Evolutionary conservation across 2,113 vertebrate species (phyloP), one percentile per base, ranked within the genome.

Genomic region (Gnathonemus longibarbis): DNA sequence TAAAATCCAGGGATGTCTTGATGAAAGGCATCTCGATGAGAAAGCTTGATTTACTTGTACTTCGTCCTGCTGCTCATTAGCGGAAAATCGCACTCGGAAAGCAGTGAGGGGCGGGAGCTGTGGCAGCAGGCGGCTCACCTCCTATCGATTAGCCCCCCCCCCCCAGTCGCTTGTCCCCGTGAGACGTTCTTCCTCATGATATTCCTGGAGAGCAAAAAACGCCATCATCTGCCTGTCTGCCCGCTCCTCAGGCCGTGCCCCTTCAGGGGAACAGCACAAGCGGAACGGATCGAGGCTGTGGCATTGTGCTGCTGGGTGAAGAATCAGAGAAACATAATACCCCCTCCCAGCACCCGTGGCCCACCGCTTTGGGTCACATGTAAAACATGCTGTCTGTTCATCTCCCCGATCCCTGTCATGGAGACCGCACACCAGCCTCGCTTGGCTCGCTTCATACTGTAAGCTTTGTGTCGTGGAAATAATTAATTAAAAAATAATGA

Each of bases 1-100:
- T 85, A 85, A 85, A 83, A 87, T 53, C 48, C 39, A 45, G 87
- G 53, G 39, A 27, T 45, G 87, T 66, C 87, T 88, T 88, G 35
- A 88, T 88, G 88, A 89, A 88, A 88, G 35, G 58, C 87, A 88
- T 66, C 87, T 66, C 62, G 46, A 66, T 88, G 87, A 88, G 87
- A 58, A 84, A 85, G 62, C 80, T 85, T 85, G 52, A 85, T 89
- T 89, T 89, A 46, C 52, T 89, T 62, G n/a, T 27, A 19, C 50
- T 84, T 80, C 17, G 11, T 85, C 52, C 52, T 42, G 77, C 77
- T 80, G 83, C 80, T 89, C 89, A 85, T 89, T 89, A 84, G 80
- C 3, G 6, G 50, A 89, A 89, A 45, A 80, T 84, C 50, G n/a
- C 77, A 45, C 77, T 48, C 56, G 27, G 17, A 62, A 10, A 46